phyloP scores from a whole-genome alignment of 2,888 invertebrate genomes.

The Phengaris arion region DNA sequence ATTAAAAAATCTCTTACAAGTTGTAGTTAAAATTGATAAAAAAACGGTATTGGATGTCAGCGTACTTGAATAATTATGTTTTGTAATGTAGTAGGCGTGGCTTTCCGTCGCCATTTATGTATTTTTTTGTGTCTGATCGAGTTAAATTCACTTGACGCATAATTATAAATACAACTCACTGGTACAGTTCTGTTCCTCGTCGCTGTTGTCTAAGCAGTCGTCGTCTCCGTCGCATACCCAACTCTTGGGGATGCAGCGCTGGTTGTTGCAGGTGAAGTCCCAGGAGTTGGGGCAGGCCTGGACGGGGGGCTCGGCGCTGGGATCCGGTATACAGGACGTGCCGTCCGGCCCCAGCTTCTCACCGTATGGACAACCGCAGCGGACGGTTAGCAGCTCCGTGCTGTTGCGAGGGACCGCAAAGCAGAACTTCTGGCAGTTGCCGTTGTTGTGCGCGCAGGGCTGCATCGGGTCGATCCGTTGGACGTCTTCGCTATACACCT shows the following conservation, averaged over 20 bases:
- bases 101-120: too few relatives aligned
- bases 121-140: too few relatives aligned
- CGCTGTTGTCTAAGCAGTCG: slow-evolving; percentile 96
- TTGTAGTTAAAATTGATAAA: too few relatives aligned
- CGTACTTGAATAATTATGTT: too few relatives aligned
- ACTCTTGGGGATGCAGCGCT: slow-evolving; percentile 93
- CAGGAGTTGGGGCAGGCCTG: slow-evolving; percentile 94
- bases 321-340: slow-evolving; percentile 87
- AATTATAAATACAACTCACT: slow-evolving; percentile 78
- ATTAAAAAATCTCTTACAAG: too few relatives aligned
- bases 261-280: slow-evolving; percentile 97
- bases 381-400: slow-evolving; percentile 77
- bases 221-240: slow-evolving; percentile 98
- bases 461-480: slow-evolving; percentile 86
- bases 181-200: slow-evolving; percentile 96
- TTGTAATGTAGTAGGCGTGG: too few relatives aligned
- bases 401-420: slow-evolving; percentile 90
- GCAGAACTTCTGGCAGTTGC: slow-evolving; percentile 96
- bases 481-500: slow-evolving; percentile 88
- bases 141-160: too few relatives aligned
- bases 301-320: slow-evolving; percentile 90
- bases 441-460: slow-evolving; percentile 91
- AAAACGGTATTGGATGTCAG: too few relatives aligned
- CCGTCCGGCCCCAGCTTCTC: slow-evolving; percentile 87
- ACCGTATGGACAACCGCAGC: slow-evolving; percentile 96